Percentiles rank a stretch among this genome's conserved stretches.
phyloP scores from a whole-genome alignment of 2,797 vertebrate species.

The Propithecus perrieri region DNA sequence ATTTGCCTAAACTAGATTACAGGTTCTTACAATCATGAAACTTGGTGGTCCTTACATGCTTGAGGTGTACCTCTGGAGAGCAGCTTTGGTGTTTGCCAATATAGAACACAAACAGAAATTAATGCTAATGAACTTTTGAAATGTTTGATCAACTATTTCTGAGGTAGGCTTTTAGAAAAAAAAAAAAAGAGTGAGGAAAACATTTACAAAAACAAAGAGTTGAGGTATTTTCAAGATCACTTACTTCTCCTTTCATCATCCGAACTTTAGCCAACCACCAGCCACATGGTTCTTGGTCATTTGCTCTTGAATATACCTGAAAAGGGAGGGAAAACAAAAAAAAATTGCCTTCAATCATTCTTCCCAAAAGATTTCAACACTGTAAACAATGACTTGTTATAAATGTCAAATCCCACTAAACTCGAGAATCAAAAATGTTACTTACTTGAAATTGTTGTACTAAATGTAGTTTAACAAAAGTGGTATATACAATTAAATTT shows the following conservation, averaged over 20 bases:
- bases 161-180: slow-evolving; percentile 5
- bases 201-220: background rate
- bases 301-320: slow-evolving; percentile 97
- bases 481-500: background rate
- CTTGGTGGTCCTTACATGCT: background rate
- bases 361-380: slow-evolving; percentile 2
- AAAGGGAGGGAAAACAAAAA: background rate
- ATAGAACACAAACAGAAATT: slow-evolving; percentile 32
- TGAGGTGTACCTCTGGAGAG: background rate
- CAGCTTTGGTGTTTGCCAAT: slow-evolving; percentile 31
- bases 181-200: background rate
- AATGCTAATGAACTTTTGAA: background rate
- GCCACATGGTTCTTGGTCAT: slow-evolving; percentile 98
- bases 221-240: slow-evolving; percentile 66
- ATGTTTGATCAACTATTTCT: background rate
- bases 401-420: background rate
- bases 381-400: background rate
- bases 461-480: background rate
- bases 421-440: slow-evolving; percentile 37
- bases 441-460: background rate
- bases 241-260: slow-evolving; percentile 99
- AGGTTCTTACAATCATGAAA: slow-evolving; percentile 37
- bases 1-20: slow-evolving; percentile 35
- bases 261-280: slow-evolving; percentile 99
- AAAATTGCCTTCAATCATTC: background rate